Conservation (phyloP, 2,113 vertebrate genomes). For the Coptodon bakossiorum region DNA sequence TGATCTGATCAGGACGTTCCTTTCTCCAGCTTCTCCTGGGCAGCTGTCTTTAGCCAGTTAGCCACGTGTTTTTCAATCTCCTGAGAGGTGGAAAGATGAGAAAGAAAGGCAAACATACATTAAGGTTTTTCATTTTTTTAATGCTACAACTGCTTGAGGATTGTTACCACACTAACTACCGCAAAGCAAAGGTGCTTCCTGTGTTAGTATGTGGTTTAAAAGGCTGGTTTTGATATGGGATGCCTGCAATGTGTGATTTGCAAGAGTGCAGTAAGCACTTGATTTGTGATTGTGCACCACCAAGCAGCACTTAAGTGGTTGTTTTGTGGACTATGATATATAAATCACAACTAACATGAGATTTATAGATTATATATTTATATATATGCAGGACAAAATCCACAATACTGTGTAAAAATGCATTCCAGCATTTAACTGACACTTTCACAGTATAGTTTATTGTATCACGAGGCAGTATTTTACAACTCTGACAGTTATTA, state of each 20-base stretch:
- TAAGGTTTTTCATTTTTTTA: not conserved
- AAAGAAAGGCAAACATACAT: not conserved
- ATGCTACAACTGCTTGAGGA: not conserved
- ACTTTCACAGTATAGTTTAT: not conserved
- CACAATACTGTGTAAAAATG: not conserved
- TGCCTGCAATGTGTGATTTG: not conserved
- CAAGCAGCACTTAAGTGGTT: not conserved
- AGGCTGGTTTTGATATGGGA: not conserved
- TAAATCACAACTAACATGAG: not conserved
- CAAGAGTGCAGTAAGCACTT: not conserved
- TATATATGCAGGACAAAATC: not conserved
- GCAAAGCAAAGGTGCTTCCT: not conserved
- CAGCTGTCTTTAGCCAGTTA: constrained; percentile 64
- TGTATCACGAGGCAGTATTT: not conserved
- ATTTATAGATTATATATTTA: not conserved
- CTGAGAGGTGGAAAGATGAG: constrained; percentile 21
- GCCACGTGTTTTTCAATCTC: constrained; percentile 59
- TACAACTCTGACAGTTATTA: not conserved
- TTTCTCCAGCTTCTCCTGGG: not conserved
- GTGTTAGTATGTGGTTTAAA: not conserved
- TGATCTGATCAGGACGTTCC: not conserved
- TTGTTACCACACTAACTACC: not conserved
- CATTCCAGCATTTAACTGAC: not conserved
- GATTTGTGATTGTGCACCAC: not conserved
- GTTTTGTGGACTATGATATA: not conserved